Conservation (phyloP, 2,113 vertebrate species). For the Chionomys nivalis region DNA sequence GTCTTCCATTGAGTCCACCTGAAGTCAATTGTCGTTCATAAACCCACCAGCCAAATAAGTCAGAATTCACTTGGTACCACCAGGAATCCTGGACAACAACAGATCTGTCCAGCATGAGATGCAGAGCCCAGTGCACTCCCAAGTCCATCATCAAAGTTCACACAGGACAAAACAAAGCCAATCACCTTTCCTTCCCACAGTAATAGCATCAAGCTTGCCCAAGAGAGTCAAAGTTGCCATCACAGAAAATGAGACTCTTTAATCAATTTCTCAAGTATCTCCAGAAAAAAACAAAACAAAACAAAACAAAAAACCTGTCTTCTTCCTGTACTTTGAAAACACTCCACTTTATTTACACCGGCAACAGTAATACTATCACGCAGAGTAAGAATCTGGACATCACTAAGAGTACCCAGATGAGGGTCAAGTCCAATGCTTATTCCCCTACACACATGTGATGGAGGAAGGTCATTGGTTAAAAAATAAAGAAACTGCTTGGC, state of each 20-base stretch:
- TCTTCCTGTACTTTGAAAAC: conserved; percentile 94
- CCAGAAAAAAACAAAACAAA: conserved; percentile 91
- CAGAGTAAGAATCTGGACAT: conserved; percentile 95
- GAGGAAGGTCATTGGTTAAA: too few relatives aligned
- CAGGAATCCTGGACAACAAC: conserved; percentile 98
- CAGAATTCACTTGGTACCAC: conserved; percentile 95
- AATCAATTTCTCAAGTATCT: conserved; percentile 98
- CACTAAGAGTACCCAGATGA: conserved; percentile 97
- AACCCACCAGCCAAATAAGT: conserved; percentile 98
- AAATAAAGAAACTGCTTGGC: too few relatives aligned
- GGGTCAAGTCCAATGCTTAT: conserved; percentile 96
- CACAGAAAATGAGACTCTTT: conserved; percentile 97
- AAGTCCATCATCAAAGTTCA: conserved; percentile 99
- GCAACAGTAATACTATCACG: conserved; percentile 91
- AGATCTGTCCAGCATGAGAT: conserved; percentile 98
- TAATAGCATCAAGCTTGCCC: conserved; percentile 93
- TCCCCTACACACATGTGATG: conserved; percentile 95
- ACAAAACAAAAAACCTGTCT: conserved; percentile 84
- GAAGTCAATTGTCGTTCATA: conserved; percentile 97
- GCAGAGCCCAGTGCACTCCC: conserved; percentile 96
- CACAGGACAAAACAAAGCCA: conserved; percentile 95
- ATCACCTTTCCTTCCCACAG: conserved; percentile 94
- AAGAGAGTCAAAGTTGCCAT: conserved; percentile 94
- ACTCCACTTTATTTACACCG: conserved; percentile 93
- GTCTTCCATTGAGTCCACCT: conserved; percentile 95